Evolutionary conservation across 1,140 invertebrate species (phyloP), one percentile per base, ranked within the genome.

Genomic region (Leptoteleia sp.): DNA sequence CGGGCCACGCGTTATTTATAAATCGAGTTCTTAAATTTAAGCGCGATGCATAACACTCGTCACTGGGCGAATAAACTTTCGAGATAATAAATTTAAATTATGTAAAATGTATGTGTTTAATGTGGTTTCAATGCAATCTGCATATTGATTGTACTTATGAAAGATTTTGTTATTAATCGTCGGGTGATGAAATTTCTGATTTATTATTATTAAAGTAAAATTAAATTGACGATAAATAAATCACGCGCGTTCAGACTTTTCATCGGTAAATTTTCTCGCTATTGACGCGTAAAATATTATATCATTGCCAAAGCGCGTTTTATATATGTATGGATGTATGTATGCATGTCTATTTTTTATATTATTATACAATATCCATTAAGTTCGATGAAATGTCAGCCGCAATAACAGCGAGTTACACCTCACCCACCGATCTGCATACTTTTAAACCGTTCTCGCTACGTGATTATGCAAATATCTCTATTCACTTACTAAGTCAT

Each of bases 401-500:
- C 40, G 55, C 45, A 38, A 50, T 47, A 62, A 47, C 38, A 59
- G 67, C 61, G 50, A 75, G 27, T 75, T 50, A 68, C 77, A 81
- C 77, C 68, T 75, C 70, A 79, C 76, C 79, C 79, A 72, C 55
- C 71, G 62, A 75, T 76, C 68, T 79, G 80, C 76, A 78, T 80
- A 70, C 62, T 68, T 54, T 62, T 64, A 78, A 77, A 81, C 61
- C 70, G 54, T 71, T 48, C 43, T 40, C 42, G 57, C 75, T 67
- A 82, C 79, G 61, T 76, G 80, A 82, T 83, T 82, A 82, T 83
- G 80, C 73, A 79, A 82, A 82, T 81, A 15, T 15, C 16, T 76
- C 67, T 54, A 73, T 80, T 83, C 73, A 77, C 43, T 82, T 79
- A 79, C 38, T 38, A 27, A 47, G 52, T 76, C 65, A 72, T 67